These are phyloP conservation scores for Adelphocoris suturalis DNA, from an alignment of 2,888 invertebrate genomes.

Conservation along the genomic window DNA sequence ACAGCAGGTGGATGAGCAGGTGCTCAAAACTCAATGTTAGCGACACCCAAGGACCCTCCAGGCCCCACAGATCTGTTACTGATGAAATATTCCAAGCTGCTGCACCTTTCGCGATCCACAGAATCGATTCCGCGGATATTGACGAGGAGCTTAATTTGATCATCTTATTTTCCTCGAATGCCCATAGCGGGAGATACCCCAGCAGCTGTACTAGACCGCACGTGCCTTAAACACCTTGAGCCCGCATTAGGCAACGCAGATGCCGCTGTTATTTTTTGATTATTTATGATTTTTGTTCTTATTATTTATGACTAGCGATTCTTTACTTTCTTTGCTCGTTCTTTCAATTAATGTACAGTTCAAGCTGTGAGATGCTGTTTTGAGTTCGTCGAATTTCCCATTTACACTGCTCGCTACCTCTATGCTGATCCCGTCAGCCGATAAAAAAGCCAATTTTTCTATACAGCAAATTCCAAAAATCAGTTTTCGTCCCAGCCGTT, in stretches of 20 bases:
- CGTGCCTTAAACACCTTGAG: not conserved
- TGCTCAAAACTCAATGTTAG: not conserved
- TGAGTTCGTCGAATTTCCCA: too few species aligned
- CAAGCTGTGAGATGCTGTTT: too few species aligned
- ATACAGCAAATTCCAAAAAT: too few species aligned
- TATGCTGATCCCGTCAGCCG: too few species aligned
- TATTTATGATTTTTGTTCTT: too few species aligned
- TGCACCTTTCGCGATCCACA: constrained; percentile 19
- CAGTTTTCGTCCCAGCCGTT: too few species aligned
- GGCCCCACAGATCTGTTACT: not conserved
- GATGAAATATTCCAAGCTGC: not conserved
- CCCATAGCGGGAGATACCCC: not conserved
- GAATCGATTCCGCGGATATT: not conserved
- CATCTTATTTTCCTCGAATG: not conserved
- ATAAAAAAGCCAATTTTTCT: too few species aligned
- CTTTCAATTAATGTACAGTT: too few species aligned
- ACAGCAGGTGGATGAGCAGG: constrained; percentile 30
- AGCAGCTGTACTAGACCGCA: not conserved
- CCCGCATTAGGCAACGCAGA: not conserved
- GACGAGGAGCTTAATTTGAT: constrained; percentile 8
- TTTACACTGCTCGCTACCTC: too few species aligned
- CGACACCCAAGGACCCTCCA: not conserved
- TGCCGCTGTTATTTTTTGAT: too few species aligned
- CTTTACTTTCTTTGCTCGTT: too few species aligned
- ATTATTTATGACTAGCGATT: too few species aligned